phyloP scores from a whole-genome alignment of 1,140 invertebrate species.

The Drosophila pseudoananassae region DNA sequence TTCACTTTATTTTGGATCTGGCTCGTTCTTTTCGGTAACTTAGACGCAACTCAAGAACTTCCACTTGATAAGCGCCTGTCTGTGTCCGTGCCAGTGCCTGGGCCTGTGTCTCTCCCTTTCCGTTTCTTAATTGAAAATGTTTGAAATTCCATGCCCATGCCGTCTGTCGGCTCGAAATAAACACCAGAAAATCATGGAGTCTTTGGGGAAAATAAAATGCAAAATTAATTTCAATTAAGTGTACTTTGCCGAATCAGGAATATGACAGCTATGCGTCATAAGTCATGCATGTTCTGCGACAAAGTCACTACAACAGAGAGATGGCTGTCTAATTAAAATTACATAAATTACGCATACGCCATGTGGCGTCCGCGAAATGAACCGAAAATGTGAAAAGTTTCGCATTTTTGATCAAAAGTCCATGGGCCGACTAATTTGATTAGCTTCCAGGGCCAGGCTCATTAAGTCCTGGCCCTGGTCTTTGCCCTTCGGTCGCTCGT shows the following conservation, averaged over 20 bases:
- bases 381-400: slow-evolving; percentile 59
- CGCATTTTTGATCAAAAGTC: slow-evolving; percentile 73
- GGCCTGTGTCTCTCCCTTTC: slow-evolving; percentile 17
- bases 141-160: slow-evolving; percentile 76
- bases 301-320: slow-evolving; percentile 22
- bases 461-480: slow-evolving; percentile 58
- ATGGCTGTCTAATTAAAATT: slow-evolving; percentile 70
- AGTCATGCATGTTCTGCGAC: slow-evolving; percentile 43
- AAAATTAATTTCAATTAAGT: slow-evolving; percentile 80
- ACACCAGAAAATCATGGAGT: background rate
- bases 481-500: slow-evolving; percentile 34
- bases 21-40: slow-evolving; percentile 53
- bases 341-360: slow-evolving; percentile 77
- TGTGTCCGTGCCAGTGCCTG: slow-evolving; percentile 3
- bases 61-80: slow-evolving; percentile 57
- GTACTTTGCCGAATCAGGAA: slow-evolving; percentile 61
- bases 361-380: slow-evolving; percentile 60
- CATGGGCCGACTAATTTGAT: slow-evolving; percentile 71
- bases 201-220: slow-evolving; percentile 51
- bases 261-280: slow-evolving; percentile 78
- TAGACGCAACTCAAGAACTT: slow-evolving; percentile 62
- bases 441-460: slow-evolving; percentile 54
- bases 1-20: slow-evolving; percentile 57
- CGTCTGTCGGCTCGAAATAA: slow-evolving; percentile 50
- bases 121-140: slow-evolving; percentile 77